These are phyloP conservation scores for Drosophila bifasciata DNA, from an alignment of 1,140 invertebrate species.

Conservation along the genomic window DNA sequence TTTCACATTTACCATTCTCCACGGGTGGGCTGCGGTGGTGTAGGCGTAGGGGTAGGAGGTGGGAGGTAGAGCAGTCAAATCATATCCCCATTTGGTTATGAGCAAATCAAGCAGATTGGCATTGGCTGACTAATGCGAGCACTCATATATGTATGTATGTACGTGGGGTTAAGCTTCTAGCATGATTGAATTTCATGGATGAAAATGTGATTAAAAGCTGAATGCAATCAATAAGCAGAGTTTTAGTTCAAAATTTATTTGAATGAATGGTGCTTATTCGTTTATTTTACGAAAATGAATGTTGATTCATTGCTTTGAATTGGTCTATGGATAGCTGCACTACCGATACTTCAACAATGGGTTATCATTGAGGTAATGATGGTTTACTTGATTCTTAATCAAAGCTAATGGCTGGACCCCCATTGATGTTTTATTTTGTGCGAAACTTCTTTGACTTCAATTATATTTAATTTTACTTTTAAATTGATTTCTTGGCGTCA, in stretches of 20 bases:
- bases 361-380: no score
- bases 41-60: no score
- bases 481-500: no score
- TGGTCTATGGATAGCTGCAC: not conserved
- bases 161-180: conserved; percentile 23
- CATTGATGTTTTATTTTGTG: no score
- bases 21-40: no score
- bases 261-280: not conserved
- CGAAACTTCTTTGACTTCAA: no score
- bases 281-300: not conserved
- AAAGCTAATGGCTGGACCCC: no score
- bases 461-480: no score
- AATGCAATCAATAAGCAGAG: conserved; percentile 16
- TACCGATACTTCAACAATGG: no score
- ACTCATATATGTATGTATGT: not conserved
- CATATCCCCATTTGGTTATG: conserved; percentile 23
- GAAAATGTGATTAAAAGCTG: conserved; percentile 22
- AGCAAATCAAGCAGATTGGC: conserved; percentile 22
- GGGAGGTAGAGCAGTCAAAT: conserved; percentile 12
- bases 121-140: conserved; percentile 14
- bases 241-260: conserved; percentile 12
- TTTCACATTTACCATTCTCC: not conserved
- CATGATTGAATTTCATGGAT: conserved; percentile 27
- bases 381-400: no score
- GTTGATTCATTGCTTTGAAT: not conserved